These are phyloP conservation scores for Falco rusticolus DNA, from an alignment of 2,797 vertebrate genomes.

Conservation along the genomic window DNA sequence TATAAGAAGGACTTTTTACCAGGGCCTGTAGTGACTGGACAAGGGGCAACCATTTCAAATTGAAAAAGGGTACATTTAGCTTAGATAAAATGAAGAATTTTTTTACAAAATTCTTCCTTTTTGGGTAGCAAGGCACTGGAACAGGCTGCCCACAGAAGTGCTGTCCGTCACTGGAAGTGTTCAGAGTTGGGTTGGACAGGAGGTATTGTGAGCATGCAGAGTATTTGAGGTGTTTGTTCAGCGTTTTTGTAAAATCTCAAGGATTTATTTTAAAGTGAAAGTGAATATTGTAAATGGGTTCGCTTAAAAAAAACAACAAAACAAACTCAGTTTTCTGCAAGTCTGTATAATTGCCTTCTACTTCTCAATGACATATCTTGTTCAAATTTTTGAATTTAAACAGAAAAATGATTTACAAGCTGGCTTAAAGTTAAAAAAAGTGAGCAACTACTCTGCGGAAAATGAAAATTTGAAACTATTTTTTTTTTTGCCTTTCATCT, in stretches of 20 bases:
- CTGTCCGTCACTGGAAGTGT: not conserved
- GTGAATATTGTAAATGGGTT: not conserved
- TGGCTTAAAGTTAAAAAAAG: slow-evolving; percentile 1
- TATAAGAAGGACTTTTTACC: not conserved
- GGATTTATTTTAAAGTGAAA: not conserved
- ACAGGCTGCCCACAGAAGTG: not conserved
- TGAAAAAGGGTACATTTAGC: not conserved
- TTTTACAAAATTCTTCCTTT: no score
- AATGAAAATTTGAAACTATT: not conserved
- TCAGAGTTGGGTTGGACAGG: not conserved
- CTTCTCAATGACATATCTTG: not conserved
- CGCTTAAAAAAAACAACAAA: not conserved
- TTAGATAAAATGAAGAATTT: no score
- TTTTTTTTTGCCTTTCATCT: slow-evolving; percentile 4
- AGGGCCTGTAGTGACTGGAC: not conserved
- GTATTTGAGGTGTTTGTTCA: not conserved
- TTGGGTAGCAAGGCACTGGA: not conserved
- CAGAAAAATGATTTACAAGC: slow-evolving; percentile 6
- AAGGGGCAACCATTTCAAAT: not conserved
- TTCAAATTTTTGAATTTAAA: slow-evolving; percentile 2
- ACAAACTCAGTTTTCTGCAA: not conserved
- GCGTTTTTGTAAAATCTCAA: not conserved
- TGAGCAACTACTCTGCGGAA: not conserved
- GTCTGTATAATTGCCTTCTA: not conserved
- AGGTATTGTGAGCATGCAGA: not conserved